Evolutionary conservation across 1,140 invertebrate species (phyloP), one percentile per base, ranked within the genome.

Genomic region (Eriocheir sinensis): DNA sequence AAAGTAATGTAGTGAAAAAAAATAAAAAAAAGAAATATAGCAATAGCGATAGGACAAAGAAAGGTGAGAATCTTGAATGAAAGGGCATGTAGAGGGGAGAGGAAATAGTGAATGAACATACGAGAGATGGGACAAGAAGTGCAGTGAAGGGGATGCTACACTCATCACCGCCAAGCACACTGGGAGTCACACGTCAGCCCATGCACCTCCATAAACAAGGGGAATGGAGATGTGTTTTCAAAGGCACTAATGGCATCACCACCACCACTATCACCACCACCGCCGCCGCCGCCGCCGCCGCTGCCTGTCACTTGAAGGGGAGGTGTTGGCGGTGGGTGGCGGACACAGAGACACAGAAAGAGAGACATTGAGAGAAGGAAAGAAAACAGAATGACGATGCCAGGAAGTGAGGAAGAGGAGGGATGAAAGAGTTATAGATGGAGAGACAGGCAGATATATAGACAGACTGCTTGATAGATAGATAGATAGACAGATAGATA

Each of bases 231-330:
- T 30, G 41, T 89, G 88, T 89, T 89, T 89, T 89, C 27, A 40
- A 89, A 89, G 88, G 36, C 88, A 89, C 88, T 89, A 89, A 89
- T 89, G 88, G 88, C 21, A 21, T n/a, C n/a, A n/a, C n/a, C n/a
- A n/a, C n/a, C n/a, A n/a, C n/a, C n/a, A n/a, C n/a, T n/a, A n/a
- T n/a, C n/a, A n/a, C n/a, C n/a, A n/a, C n/a, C n/a, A n/a, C n/a
- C n/a, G n/a, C n/a, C n/a, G n/a, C n/a, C n/a, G n/a, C n/a, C 81
- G 81, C 81, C 81, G 12, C 32, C 83, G 40, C 83, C 83, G 34
- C 83, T 27, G 15, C 30, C 88, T 41, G 30, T 32, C 40, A 89
- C 88, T n/a, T 89, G 41, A 89, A 89, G 88, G 48, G 88, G 48
- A 89, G 48, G 48, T 48, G 88, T 27, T 6, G 40, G 40, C 32